Evolutionary conservation across 2,888 invertebrate species (phyloP).

Genomic region (Pemphredon lugubris): DNA sequence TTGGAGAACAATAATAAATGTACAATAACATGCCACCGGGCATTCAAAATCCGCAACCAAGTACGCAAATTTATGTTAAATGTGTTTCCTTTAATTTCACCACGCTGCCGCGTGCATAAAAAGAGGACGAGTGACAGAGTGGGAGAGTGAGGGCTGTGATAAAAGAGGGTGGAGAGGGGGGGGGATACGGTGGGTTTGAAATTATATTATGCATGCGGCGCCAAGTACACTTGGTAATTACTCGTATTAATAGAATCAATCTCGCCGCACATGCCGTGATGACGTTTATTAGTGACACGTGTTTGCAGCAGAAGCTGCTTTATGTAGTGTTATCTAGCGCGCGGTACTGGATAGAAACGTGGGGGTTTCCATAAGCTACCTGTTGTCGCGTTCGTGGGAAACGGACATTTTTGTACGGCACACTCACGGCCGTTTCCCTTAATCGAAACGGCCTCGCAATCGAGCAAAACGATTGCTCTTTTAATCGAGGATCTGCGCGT

Average conservation of each 20-base stretch:
- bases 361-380: slow-evolving; percentile 27
- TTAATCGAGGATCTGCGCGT: slow-evolving; percentile 25
- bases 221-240: slow-evolving; percentile 69
- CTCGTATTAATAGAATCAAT: slow-evolving; percentile 70
- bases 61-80: no score
- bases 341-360: slow-evolving; percentile 33
- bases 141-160: slow-evolving; percentile 8
- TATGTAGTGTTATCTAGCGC: slow-evolving; percentile 50
- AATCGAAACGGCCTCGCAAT: neutral
- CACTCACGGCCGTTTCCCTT: neutral
- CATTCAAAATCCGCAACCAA: no score
- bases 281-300: slow-evolving; percentile 69
- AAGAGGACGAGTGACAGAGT: no score
- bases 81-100: no score
- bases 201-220: slow-evolving; percentile 68
- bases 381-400: slow-evolving; percentile 28
- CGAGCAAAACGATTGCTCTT: slow-evolving; percentile 32
- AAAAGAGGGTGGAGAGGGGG: slow-evolving; percentile 3
- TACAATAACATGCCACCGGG: no score
- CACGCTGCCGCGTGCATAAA: no score
- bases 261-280: slow-evolving; percentile 63
- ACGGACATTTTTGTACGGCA: neutral
- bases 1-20: no score
- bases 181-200: slow-evolving; percentile 36
- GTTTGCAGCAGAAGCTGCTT: slow-evolving; percentile 62